These are phyloP conservation scores for Chrysochloris asiatica DNA, from an alignment of 2,113 vertebrate genomes.

Conservation along the genomic window DNA sequence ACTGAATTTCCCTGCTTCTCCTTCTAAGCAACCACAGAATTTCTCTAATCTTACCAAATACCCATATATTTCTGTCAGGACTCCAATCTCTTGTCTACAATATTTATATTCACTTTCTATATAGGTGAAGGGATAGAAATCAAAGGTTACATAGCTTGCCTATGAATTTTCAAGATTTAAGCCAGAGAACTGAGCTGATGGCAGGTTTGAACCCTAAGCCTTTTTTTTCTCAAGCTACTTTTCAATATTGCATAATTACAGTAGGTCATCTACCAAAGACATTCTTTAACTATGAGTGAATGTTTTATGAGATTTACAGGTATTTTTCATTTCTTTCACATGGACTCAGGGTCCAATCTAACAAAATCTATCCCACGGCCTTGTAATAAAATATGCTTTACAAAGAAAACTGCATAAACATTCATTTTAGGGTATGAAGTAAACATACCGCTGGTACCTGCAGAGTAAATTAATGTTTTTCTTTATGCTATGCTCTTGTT, in stretches of 20 bases:
- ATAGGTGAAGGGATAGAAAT: neutral
- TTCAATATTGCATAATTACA: neutral
- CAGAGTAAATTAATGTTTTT: conserved; percentile 68
- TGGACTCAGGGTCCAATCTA: neutral
- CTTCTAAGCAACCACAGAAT: neutral
- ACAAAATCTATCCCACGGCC: conserved; percentile 32
- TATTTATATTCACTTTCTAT: neutral
- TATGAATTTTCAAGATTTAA: neutral
- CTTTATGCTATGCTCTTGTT: conserved; percentile 29
- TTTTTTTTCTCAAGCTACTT: neutral
- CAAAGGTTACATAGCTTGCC: neutral
- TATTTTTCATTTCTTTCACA: neutral
- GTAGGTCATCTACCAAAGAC: neutral
- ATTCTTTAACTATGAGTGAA: neutral
- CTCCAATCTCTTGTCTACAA: neutral
- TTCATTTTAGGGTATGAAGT: conserved; percentile 58
- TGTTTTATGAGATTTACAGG: neutral
- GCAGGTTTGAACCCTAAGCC: neutral
- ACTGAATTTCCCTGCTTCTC: neutral
- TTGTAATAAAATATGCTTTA: conserved; percentile 59
- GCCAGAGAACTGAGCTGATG: neutral
- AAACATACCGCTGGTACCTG: conserved; percentile 36
- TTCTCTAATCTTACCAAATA: neutral
- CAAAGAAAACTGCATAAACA: conserved; percentile 6
- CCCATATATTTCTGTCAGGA: neutral